Evolutionary conservation across 1,140 invertebrate species (phyloP), one percentile per base, ranked within the genome.

Genomic region (Drosophila arizonae): DNA sequence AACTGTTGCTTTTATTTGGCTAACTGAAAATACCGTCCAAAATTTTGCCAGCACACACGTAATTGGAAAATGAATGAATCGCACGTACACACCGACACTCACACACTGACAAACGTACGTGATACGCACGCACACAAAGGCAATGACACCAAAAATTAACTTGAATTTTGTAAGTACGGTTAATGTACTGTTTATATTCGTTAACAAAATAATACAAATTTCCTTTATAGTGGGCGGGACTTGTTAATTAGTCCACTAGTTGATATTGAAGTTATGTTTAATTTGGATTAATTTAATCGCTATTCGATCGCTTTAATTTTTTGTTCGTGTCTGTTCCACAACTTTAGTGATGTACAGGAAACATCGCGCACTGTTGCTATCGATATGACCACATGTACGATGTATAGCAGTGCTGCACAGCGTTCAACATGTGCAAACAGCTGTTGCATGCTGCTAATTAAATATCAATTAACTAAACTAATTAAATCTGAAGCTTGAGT

Each of bases 31-130:
- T 33, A 56, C 67, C 45, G 62, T 66, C 48, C 45, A 62, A 69
- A 74, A 48, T 71, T 71, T 70, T 63, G 51, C 57, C 71, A 73
- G 58, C 70, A 72, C 50, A 75, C 79, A 86, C 82, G 82, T 86
- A 86, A 87, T 87, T 39, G 66, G 67, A 81, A 81, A 81, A 82
- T 84, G 80, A 86, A 87, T 86, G 76, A 81, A 79, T 78, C 76
- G 60, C 61, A 75, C 72, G 67, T 71, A 75, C 60, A 55, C 65
- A 79, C 75, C 71, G 51, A 65, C 67, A 77, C 60, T 45, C 43
- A 79, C 73, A 76, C 17, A 72, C 76, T 62, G 45, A 77, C 69
- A 63, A 62, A 80, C 72, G 57, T 60, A 63, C 56, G 41, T 45
- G 64, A 46, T 21, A 56, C 74, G 36, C 55, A 63, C 70, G 54